Percentiles rank a stretch among this genome's conserved stretches.
Conservation (phyloP, 1,140 invertebrate genomes). For the Drosophila pachea region DNA sequence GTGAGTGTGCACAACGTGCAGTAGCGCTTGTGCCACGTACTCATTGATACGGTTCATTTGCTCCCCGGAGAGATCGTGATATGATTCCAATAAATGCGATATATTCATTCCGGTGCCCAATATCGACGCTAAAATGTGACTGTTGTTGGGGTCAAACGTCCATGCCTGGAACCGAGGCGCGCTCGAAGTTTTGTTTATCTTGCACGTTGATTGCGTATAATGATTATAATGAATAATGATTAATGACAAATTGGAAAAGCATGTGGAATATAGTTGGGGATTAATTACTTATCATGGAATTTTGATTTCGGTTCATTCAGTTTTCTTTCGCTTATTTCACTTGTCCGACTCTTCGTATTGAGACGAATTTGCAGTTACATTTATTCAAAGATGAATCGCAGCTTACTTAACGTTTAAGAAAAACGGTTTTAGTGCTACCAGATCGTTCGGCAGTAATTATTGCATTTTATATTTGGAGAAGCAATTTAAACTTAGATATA, state of each 20-base stretch:
- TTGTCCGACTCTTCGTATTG: background rate
- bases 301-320: background rate
- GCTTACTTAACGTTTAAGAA: background rate
- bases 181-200: constrained; percentile 1
- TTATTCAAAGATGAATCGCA: background rate
- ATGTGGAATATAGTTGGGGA: background rate
- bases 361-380: background rate
- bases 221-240: constrained; percentile 1
- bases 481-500: background rate
- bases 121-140: background rate
- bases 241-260: constrained; percentile 5
- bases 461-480: background rate
- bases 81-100: constrained; percentile 42
- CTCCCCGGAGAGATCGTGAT: constrained; percentile 56
- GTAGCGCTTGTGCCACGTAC: constrained; percentile 56
- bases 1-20: constrained; percentile 62
- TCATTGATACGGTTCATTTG: constrained; percentile 61
- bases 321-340: background rate
- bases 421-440: background rate
- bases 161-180: no score
- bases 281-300: background rate
- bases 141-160: no score
- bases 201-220: background rate
- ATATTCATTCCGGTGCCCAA: constrained; percentile 52
- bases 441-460: background rate